These are phyloP conservation scores for Ibycter americanus DNA, from an alignment of 2,797 vertebrate species.

Conservation along the genomic window DNA sequence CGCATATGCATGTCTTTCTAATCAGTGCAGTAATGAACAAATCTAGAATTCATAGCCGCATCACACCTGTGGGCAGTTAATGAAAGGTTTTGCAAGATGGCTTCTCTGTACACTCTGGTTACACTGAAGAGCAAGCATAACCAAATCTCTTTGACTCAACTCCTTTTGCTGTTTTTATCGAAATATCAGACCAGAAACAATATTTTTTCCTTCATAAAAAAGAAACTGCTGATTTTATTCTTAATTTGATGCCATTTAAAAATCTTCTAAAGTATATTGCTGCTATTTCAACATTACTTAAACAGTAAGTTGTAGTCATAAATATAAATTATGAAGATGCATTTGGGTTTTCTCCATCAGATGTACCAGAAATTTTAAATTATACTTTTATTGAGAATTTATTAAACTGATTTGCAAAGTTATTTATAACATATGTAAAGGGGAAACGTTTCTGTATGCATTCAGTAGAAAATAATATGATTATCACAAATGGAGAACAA, in stretches of 20 bases:
- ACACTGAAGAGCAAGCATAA: not conserved
- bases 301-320: not conserved
- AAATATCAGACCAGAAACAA: not conserved
- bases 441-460: not conserved
- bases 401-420: not conserved
- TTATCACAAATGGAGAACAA: not conserved
- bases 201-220: not conserved
- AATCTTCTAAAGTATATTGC: not conserved
- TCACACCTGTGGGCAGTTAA: not conserved
- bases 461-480: not conserved
- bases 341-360: not conserved
- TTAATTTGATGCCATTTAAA: not conserved
- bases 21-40: not conserved
- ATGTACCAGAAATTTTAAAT: not conserved
- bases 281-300: not conserved
- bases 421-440: not conserved
- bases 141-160: not conserved
- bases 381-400: not conserved
- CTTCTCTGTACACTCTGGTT: not conserved
- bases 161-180: not conserved
- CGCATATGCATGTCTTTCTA: not conserved
- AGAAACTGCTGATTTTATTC: not conserved
- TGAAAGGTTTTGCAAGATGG: not conserved
- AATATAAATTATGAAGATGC: not conserved
- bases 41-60: not conserved